Percentiles rank a stretch among this genome's conserved stretches.
These are phyloP conservation scores for Petrocephalus microphthalmus DNA, from an alignment of 2,113 vertebrate species.

Conservation along the genomic window DNA sequence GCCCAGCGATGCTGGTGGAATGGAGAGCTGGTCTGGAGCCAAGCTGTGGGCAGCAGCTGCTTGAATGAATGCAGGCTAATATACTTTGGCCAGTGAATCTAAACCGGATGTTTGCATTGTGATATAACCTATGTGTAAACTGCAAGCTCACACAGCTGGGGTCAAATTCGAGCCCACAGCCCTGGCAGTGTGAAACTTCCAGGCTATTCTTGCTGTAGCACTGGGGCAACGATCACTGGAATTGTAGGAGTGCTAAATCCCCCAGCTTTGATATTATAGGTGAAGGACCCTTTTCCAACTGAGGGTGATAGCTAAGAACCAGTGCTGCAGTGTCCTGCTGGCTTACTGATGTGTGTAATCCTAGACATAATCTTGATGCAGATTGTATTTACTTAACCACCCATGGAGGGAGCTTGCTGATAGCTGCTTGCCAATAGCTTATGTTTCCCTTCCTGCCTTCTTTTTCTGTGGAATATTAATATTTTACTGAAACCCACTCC, in stretches of 20 bases:
- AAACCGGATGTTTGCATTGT: background rate
- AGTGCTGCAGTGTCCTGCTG: background rate
- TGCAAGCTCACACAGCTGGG: background rate
- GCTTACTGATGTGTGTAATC: background rate
- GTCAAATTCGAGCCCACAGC: background rate
- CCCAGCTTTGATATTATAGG: background rate
- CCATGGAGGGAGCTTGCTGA: background rate
- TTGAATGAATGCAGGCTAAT: background rate
- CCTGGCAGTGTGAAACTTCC: background rate
- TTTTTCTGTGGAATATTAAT: background rate
- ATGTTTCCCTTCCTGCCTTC: background rate
- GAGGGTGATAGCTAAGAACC: background rate
- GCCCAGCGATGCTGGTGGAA: background rate
- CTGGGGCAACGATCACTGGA: background rate
- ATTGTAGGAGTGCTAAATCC: background rate
- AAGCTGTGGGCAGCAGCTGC: background rate
- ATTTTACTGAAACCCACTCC: slow-evolving; percentile 34
- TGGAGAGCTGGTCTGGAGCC: background rate
- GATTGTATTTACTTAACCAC: background rate
- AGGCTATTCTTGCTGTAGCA: background rate
- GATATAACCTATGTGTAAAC: background rate
- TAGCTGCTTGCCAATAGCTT: background rate
- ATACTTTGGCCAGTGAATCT: background rate
- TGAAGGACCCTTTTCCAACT: background rate
- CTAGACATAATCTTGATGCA: background rate